Base-by-base conservation (phyloP, 2,888 invertebrate species). In the Copidosoma aretas region DNA sequence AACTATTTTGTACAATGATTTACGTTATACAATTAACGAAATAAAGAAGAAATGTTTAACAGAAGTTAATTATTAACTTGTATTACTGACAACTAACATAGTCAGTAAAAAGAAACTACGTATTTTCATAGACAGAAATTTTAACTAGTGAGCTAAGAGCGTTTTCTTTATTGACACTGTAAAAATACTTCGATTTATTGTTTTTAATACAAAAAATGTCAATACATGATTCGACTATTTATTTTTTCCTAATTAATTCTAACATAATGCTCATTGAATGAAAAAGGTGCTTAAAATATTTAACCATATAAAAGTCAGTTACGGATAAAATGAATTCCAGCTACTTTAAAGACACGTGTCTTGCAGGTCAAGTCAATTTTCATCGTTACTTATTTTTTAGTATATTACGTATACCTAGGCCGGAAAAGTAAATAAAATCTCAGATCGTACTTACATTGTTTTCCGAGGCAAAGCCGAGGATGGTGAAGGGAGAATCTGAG, bases 1-100 rank as follows among this genome's bases (percentile, higher is more conserved):
- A 79, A 77, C 75, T 79, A 78, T 80, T 76, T 77, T 81, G 80
- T 80, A 82, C 77, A 77, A 78, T 81, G 80, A 75, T 76, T 73
- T 72, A 73, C 75, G 68, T 70, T 65, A 67, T 52, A 64, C 70
- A 70, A 32, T 70, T 61, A 59, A 63, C 60, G 61, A 69, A 73
- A 73, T 64, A 64, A 62, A 60, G 32, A 21, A 60, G 60, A 66
- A 63, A 67, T 67, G 67, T 60, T 41, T 39, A 66, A 64, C 59
- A 64, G 8, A 32, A 32, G 32, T 32, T 32, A 5, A 32, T 32
- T 32, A 5, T 32, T 62, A 51, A 61, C 32, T 63, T 46, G 15
- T 61, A 67, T 68, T 67, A 66, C 46, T 43, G 57, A 69, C 60
- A 32, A 71, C 69, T 71, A 71, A 71, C 71, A 67, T 63, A 68